Evolutionary conservation across 2,113 vertebrate genomes (phyloP).

Genomic region (Pionites leucogaster): DNA sequence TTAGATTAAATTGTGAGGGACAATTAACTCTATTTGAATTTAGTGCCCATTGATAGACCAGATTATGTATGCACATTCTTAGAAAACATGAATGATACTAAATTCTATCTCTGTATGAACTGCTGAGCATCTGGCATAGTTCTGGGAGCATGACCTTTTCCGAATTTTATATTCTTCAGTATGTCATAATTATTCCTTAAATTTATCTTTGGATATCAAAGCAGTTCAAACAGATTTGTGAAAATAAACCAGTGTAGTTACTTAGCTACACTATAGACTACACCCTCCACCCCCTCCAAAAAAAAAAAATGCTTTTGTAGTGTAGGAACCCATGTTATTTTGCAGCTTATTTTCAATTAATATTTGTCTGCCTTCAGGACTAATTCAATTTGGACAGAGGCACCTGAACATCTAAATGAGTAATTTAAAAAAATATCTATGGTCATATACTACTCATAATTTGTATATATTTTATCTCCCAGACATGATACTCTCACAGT

Average conservation of each 20-base stretch:
- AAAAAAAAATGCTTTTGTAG: not conserved
- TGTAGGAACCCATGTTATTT: not conserved
- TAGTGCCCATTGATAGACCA: not conserved
- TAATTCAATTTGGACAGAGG: not conserved
- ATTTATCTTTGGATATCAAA: not conserved
- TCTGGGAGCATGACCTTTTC: not conserved
- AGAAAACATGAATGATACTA: not conserved
- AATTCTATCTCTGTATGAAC: not conserved
- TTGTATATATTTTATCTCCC: not conserved
- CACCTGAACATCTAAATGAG: not conserved
- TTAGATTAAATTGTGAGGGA: not conserved
- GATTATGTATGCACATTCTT: not conserved
- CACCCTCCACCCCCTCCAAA: accelerated
- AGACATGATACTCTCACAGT: not conserved
- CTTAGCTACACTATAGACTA: not conserved
- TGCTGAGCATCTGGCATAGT: not conserved
- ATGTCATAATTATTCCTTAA: not conserved
- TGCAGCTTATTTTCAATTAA: not conserved
- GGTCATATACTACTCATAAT: not conserved
- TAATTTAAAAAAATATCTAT: not conserved
- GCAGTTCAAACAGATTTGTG: not conserved
- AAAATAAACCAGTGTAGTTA: not conserved
- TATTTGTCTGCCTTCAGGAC: not conserved
- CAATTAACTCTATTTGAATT: not conserved
- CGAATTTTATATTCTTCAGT: not conserved